phyloP scores from a whole-genome alignment of 2,888 invertebrate genomes.

The Scelioninae gen. 2 region DNA sequence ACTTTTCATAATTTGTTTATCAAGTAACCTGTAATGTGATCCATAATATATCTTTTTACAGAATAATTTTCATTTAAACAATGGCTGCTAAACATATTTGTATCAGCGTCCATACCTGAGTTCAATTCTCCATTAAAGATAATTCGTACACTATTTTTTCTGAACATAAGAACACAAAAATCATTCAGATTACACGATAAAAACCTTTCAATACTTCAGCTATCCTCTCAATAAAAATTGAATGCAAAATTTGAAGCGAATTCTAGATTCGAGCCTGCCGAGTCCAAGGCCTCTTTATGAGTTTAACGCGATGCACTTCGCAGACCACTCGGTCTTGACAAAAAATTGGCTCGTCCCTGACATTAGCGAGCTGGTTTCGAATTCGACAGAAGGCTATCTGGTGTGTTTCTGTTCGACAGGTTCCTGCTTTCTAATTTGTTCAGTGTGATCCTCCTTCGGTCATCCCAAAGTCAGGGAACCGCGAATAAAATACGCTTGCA shows the following conservation, averaged over 20 bases:
- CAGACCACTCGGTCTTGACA: conserved; percentile 41
- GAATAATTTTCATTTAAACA: too few relatives aligned
- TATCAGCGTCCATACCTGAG: too few relatives aligned
- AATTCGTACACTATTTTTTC: too few relatives aligned
- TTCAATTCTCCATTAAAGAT: too few relatives aligned
- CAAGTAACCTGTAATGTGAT: too few relatives aligned
- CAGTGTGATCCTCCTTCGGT: conserved; percentile 1
- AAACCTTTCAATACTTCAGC: too few relatives aligned
- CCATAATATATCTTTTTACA: too few relatives aligned
- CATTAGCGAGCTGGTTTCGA: conserved; percentile 63
- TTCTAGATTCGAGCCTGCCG: conserved; percentile 33
- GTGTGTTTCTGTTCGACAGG: conserved; percentile 54
- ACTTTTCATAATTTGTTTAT: too few relatives aligned
- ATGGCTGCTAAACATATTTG: too few relatives aligned
- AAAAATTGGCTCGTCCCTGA: conserved; percentile 62
- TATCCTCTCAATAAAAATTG: conserved; percentile 19
- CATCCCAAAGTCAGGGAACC: conserved; percentile 21
- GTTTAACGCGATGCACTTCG: conserved; percentile 52
- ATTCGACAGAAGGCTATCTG: conserved; percentile 59
- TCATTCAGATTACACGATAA: too few relatives aligned
- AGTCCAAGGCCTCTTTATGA: conserved; percentile 56
- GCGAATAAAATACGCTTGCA: conserved; percentile 3
- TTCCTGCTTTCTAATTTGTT: conserved; percentile 52
- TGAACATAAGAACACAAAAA: too few relatives aligned
- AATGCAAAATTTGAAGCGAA: conserved; percentile 6